Conservation (phyloP, 2,797 vertebrate genomes). For the Crenichthys baileyi region DNA sequence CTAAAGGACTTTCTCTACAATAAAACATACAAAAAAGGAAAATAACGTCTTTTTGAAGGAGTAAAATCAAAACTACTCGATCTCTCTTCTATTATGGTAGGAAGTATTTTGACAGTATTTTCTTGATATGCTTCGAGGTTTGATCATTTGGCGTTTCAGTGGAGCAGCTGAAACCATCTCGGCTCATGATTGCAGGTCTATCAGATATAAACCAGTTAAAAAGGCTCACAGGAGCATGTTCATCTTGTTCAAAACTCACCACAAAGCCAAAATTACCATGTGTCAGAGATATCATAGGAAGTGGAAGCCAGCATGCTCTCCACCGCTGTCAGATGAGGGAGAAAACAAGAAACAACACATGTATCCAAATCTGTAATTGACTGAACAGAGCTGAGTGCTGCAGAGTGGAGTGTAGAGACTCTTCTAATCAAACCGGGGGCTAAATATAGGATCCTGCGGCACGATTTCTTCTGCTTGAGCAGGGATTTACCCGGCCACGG, state of each 20-base stretch:
- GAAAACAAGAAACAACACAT: slow-evolving; percentile 47
- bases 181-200: slow-evolving; percentile 5
- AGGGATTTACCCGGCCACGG: slow-evolving; percentile 69
- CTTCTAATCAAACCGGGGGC: slow-evolving; percentile 66
- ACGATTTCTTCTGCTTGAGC: slow-evolving; percentile 76
- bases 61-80: neutral
- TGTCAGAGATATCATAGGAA: slow-evolving; percentile 30
- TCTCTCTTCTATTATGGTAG: neutral
- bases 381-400: slow-evolving; percentile 38
- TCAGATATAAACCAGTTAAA: slow-evolving; percentile 3
- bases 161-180: neutral
- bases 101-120: neutral
- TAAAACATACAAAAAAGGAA: neutral
- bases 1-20: neutral
- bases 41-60: neutral
- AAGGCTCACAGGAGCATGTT: slow-evolving; percentile 20
- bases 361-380: slow-evolving; percentile 53
- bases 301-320: slow-evolving; percentile 20
- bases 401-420: slow-evolving; percentile 49
- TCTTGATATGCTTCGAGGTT: slow-evolving; percentile 3
- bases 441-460: slow-evolving; percentile 78
- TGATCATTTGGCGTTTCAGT: neutral
- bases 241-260: slow-evolving; percentile 13
- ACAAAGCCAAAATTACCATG: slow-evolving; percentile 1
- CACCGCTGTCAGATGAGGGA: slow-evolving; percentile 33